phyloP scores from a whole-genome alignment of 2,888 invertebrate genomes.

The Toxonevra muliebris region DNA sequence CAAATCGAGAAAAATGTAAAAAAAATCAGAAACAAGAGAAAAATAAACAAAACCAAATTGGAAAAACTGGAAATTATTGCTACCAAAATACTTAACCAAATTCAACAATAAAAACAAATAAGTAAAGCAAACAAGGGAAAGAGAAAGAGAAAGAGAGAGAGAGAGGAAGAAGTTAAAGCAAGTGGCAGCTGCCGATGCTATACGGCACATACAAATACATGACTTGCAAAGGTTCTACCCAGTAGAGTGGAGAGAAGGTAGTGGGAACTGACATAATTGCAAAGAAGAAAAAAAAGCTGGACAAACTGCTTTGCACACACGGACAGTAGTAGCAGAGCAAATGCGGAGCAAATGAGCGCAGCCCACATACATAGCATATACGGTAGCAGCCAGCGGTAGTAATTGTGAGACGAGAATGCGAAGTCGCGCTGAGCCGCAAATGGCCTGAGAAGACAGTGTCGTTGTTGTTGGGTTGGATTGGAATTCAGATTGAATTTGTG shows the following conservation, averaged over 20 bases:
- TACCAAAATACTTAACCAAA: no score
- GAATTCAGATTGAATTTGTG: slow-evolving; percentile 19
- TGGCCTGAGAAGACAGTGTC: slow-evolving; percentile 1
- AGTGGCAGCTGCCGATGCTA: background rate
- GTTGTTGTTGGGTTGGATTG: slow-evolving; percentile 1
- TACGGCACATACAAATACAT: background rate
- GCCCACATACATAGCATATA: no score
- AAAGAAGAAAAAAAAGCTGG: slow-evolving; percentile 7
- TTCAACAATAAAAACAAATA: no score
- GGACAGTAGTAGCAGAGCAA: background rate
- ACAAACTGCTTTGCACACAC: slow-evolving; percentile 11
- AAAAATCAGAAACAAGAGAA: no score
- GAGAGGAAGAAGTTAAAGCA: background rate
- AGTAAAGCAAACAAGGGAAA: background rate
- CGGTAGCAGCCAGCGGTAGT: slow-evolving; percentile 41
- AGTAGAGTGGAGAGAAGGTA: background rate
- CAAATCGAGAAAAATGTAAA: no score
- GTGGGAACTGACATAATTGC: slow-evolving; percentile 1
- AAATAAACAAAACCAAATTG: no score
- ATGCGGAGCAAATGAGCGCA: slow-evolving; percentile 13
- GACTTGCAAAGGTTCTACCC: background rate
- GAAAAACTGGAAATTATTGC: no score
- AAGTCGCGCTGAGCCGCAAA: slow-evolving; percentile 8
- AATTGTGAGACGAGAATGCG: slow-evolving; percentile 34
- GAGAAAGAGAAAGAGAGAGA: background rate